Percentiles rank a stretch among this genome's conserved stretches.
Conservation (phyloP, 1,140 invertebrate genomes). For the Drosophila gunungcola region DNA sequence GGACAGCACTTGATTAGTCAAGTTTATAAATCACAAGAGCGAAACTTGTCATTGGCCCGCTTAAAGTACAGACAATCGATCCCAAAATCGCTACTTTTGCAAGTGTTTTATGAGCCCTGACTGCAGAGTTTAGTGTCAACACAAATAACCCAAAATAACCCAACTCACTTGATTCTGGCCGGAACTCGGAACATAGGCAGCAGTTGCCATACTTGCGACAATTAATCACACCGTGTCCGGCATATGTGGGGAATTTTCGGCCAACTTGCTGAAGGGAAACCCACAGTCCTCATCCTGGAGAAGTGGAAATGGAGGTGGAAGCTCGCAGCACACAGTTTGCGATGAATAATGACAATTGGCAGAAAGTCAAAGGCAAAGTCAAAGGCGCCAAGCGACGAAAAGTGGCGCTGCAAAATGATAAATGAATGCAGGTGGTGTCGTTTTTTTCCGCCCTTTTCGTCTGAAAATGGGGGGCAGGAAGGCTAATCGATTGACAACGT, state of each 20-base stretch:
- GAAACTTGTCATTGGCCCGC: slow-evolving; percentile 18
- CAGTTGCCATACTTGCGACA: slow-evolving; percentile 48
- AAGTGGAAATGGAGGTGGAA: slow-evolving; percentile 15
- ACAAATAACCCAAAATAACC: slow-evolving; percentile 56
- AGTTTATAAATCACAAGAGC: slow-evolving; percentile 41
- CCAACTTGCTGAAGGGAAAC: slow-evolving; percentile 36
- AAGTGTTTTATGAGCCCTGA: slow-evolving; percentile 59
- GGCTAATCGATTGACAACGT: slow-evolving; percentile 64
- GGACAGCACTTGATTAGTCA: slow-evolving; percentile 39
- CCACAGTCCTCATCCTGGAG: slow-evolving; percentile 5
- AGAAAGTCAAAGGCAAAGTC: slow-evolving; percentile 81
- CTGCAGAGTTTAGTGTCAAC: slow-evolving; percentile 66
- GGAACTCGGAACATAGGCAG: slow-evolving; percentile 23
- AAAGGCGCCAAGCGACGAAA: slow-evolving; percentile 76
- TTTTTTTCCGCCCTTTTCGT: neutral
- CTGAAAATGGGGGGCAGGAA: slow-evolving; percentile 9
- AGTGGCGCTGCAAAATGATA: slow-evolving; percentile 65
- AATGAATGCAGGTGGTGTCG: slow-evolving; percentile 77
- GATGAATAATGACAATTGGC: slow-evolving; percentile 83
- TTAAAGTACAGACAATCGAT: slow-evolving; percentile 29
- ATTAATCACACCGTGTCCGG: slow-evolving; percentile 74
- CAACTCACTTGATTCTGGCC: slow-evolving; percentile 22
- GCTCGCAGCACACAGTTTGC: slow-evolving; percentile 72
- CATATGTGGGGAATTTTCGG: slow-evolving; percentile 78
- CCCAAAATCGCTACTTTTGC: slow-evolving; percentile 25